Conservation (phyloP, 2,113 vertebrate genomes). For the Orthochromis malagaraziensis region DNA sequence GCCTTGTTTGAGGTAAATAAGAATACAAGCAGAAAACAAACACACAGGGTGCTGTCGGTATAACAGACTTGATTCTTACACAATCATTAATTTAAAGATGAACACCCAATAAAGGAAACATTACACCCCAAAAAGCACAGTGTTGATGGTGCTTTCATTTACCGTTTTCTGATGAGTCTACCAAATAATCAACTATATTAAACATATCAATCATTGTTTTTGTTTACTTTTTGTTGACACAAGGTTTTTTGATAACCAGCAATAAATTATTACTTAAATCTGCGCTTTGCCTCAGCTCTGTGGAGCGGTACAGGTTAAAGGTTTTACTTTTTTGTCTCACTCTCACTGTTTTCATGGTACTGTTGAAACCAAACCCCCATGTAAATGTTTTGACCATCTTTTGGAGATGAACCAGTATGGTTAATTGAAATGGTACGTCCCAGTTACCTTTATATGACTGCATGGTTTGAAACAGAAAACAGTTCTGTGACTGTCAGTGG, state of each 20-base stretch:
- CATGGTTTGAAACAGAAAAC: neutral
- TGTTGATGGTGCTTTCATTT: conserved; percentile 8
- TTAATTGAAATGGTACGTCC: neutral
- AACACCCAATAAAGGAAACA: neutral
- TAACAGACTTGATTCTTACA: neutral
- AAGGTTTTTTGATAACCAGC: neutral
- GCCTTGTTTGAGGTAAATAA: conserved; percentile 48
- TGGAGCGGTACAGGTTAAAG: neutral
- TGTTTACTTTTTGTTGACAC: neutral
- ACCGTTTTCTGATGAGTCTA: conserved; percentile 19
- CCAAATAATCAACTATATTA: neutral
- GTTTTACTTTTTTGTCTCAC: neutral
- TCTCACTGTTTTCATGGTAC: neutral
- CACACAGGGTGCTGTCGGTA: neutral
- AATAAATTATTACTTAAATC: neutral
- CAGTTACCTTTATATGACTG: neutral
- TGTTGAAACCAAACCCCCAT: neutral
- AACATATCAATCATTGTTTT: neutral
- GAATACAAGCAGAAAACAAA: conserved; percentile 3
- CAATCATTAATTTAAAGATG: conserved; percentile 6
- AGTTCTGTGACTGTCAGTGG: neutral
- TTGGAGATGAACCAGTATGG: neutral
- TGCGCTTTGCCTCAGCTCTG: neutral
- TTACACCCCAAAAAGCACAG: neutral
- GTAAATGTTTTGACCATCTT: neutral